phyloP scores from a whole-genome alignment of 2,113 vertebrate species.

The Odontesthes bonariensis region DNA sequence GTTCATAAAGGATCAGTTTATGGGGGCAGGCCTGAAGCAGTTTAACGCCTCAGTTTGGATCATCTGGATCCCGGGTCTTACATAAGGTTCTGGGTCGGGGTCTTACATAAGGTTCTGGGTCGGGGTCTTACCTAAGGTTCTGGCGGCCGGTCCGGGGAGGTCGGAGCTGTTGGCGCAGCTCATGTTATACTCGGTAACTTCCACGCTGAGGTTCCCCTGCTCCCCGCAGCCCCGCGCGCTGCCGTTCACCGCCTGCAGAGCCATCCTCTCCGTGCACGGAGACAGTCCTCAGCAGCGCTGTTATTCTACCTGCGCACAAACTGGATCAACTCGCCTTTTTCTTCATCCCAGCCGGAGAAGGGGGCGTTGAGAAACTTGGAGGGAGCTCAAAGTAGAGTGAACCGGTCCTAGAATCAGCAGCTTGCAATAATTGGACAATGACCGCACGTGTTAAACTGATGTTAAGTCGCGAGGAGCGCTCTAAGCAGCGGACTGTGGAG shows the following conservation, averaged over 20 bases:
- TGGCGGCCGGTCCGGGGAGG: slow-evolving; percentile 5
- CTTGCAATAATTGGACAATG: neutral
- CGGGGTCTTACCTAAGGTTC: slow-evolving; percentile 53
- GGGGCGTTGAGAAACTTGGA: neutral
- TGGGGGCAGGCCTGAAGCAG: slow-evolving; percentile 3
- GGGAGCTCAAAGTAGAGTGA: neutral
- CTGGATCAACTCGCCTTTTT: slow-evolving; percentile 18
- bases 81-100: slow-evolving; percentile 48
- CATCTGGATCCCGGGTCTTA: slow-evolving; percentile 27
- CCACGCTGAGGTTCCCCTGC: slow-evolving; percentile 61
- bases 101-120: slow-evolving; percentile 54
- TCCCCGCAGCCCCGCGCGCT: slow-evolving; percentile 42
- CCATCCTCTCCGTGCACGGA: slow-evolving; percentile 35
- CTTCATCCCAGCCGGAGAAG: slow-evolving; percentile 35
- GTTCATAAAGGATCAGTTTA: neutral
- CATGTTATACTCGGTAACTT: slow-evolving; percentile 42
- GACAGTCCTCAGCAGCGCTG: rapidly evolving
- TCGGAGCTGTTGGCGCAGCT: slow-evolving; percentile 56
- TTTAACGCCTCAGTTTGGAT: slow-evolving; percentile 10
- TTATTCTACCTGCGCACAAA: slow-evolving; percentile 3
- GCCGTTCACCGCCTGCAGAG: slow-evolving; percentile 41
- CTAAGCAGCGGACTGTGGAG: slow-evolving; percentile 52
- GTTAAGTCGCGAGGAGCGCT: neutral
- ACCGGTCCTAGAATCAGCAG: rapidly evolving
- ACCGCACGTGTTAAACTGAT: neutral